Evolutionary conservation across 1,140 invertebrate species (phyloP).

Genomic region (Philotrypesis tridentata): DNA sequence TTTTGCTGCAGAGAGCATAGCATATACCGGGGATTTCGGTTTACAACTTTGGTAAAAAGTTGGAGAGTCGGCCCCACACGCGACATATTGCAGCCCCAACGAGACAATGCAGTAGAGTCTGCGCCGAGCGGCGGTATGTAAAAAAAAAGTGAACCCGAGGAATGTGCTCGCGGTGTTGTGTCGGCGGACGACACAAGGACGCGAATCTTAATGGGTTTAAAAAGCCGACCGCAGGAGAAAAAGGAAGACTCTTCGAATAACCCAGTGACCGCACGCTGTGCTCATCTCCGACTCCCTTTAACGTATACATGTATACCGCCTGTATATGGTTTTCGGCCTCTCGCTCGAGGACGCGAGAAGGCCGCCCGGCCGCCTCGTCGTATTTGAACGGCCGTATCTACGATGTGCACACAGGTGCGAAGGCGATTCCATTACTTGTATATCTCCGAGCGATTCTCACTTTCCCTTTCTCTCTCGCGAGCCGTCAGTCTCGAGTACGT

Average conservation of each 20-base stretch:
- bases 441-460: background rate
- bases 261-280: conserved; percentile 59
- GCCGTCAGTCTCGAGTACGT: background rate
- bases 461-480: conserved; percentile 17
- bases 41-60: background rate
- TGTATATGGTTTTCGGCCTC: conserved; percentile 20
- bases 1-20: too few relatives aligned
- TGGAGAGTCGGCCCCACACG: background rate
- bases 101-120: background rate
- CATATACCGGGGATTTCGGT: too few relatives aligned
- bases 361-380: too few relatives aligned
- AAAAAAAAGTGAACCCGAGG: background rate
- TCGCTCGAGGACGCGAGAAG: background rate
- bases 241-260: conserved; percentile 56
- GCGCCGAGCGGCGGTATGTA: background rate
- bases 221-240: background rate
- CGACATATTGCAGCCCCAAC: background rate
- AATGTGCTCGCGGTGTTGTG: too few relatives aligned
- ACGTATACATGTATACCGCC: conserved; percentile 16
- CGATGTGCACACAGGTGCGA: background rate
- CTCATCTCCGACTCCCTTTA: background rate
- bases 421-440: conserved; percentile 5
- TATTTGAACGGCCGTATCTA: background rate
- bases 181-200: background rate
- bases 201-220: conserved; percentile 4